A percentile compares a stretch with the other conserved stretches of the same genome.
phyloP scores from a whole-genome alignment of 2,888 invertebrate species.

The Drosophila mimetica region DNA sequence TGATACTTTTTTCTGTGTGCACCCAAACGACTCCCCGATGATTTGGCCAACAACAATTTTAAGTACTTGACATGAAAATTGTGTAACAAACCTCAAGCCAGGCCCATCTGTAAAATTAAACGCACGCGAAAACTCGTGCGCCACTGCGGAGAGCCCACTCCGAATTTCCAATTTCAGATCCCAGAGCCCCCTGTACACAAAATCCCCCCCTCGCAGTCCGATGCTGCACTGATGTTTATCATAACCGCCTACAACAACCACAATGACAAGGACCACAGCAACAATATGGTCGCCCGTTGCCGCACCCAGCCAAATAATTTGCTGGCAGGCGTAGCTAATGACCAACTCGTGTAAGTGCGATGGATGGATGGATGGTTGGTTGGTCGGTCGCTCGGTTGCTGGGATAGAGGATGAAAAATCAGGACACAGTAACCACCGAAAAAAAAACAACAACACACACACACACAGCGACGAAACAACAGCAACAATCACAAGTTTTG shows the following conservation, averaged over 20 bases:
- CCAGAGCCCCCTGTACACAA: not conserved
- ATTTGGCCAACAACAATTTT: constrained; percentile 56
- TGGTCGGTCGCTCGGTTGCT: constrained; percentile 1
- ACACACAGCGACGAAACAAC: constrained; percentile 37
- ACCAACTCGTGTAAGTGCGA: constrained; percentile 76
- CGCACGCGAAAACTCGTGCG: constrained; percentile 66
- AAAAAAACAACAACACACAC: constrained; percentile 12
- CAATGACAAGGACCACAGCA: constrained; percentile 49
- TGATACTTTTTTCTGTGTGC: constrained; percentile 6
- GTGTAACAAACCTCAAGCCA: constrained; percentile 52
- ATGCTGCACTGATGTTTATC: constrained; percentile 70
- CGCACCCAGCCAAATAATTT: constrained; percentile 72
- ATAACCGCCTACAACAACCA: constrained; percentile 67
- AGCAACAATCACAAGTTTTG: constrained; percentile 73
- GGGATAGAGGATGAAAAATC: constrained; percentile 63
- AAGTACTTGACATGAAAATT: constrained; percentile 72
- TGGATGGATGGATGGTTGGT: constrained; percentile 33
- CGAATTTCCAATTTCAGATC: constrained; percentile 4
- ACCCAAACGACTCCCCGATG: constrained; percentile 49
- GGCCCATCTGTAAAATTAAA: constrained; percentile 58
- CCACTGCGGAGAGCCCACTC: constrained; percentile 31
- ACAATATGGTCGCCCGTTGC: constrained; percentile 61
- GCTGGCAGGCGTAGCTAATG: constrained; percentile 72
- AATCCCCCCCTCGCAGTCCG: constrained; percentile 1
- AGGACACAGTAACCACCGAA: constrained; percentile 57